Base-by-base conservation (phyloP, 2,888 invertebrate genomes). In the Tromatobia lineatoria region DNA sequence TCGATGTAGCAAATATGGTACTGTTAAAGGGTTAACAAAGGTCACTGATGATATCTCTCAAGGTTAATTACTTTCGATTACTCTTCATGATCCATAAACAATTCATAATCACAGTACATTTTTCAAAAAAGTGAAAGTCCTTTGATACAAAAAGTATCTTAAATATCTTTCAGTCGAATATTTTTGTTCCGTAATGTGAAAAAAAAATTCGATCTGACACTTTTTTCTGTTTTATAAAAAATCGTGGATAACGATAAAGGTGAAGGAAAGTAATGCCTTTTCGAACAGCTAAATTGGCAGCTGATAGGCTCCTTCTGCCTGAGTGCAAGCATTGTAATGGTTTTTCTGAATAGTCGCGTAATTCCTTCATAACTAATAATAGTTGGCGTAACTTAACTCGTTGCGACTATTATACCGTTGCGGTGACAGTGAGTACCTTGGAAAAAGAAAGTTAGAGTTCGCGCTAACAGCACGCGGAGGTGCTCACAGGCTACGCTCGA, bases 401-500 rank as follows among this genome's bases (percentile, higher is more conserved):
- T 76, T 64, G 74, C 23, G 64, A 78, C 59, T 81, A 78, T 81
- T 79, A 75, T 81, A 82, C 75, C 70, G 80, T 70, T 71, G 74
- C 80, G 80, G 83, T 85, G 85, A 85, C 85, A 85, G 85, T 83
- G 83, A 81, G 81, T 83, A 85, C 83, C 85, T 85, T 85, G 85
- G 85, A 83, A 85, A 85, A 85, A 83, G 85, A 85, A 85, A 85
- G 85, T 85, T 82, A 54, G 84, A 75, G 81, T 79, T 85, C 78
- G 71, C 78, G 66, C 70, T 69, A 75, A 80, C 61, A 52, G 77
- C 80, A 77, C 45, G 81, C 66, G 61, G 34, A 75, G 64, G 84
- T 85, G 64, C 74, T 50, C 64, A 10, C 64, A 10, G 64, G 47
- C 15, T 75, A 50, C 77, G 83, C 67, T 82, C 79, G 84, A 85